Conservation (phyloP, 2,797 vertebrate genomes). For the Chelidonichthys spinosus region DNA sequence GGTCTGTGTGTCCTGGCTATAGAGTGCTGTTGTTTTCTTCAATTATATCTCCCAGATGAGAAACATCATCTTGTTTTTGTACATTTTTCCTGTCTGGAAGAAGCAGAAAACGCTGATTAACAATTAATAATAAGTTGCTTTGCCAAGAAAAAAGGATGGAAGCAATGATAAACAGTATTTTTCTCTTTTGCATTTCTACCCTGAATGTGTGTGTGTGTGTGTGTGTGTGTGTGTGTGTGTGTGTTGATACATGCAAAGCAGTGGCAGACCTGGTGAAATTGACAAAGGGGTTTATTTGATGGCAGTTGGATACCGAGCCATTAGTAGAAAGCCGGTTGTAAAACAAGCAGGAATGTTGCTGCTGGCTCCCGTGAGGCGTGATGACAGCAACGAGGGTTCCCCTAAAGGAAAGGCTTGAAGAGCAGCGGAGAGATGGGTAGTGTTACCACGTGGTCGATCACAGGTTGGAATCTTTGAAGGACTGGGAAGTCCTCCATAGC, state of each 20-base stretch:
- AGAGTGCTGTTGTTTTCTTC: conserved; percentile 58
- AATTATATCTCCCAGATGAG: conserved; percentile 62
- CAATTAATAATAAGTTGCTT: conserved; percentile 67
- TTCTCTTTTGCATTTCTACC: conserved; percentile 16
- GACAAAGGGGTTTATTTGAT: conserved; percentile 64
- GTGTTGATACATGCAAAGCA: conserved; percentile 1
- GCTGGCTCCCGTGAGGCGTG: conserved; percentile 71
- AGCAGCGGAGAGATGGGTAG: conserved; percentile 10
- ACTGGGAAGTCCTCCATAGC: not conserved
- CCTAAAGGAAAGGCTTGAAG: conserved; percentile 37
- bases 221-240: conserved; percentile 12
- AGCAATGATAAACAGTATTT: conserved; percentile 39
- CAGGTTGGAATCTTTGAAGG: not conserved
- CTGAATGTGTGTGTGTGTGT: conserved; percentile 11
- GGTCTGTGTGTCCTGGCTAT: conserved; percentile 22
- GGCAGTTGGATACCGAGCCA: conserved; percentile 68
- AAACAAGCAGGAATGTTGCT: conserved; percentile 80
- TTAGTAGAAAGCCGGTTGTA: conserved; percentile 74
- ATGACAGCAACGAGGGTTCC: conserved; percentile 57
- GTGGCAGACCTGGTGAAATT: conserved; percentile 46
- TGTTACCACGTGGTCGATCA: not conserved
- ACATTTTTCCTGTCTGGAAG: conserved; percentile 51
- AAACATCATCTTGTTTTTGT: conserved; percentile 71
- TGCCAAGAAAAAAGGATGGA: conserved; percentile 55
- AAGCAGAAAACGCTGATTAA: conserved; percentile 46